Conservation (phyloP, 2,888 invertebrate genomes). For the Yponomeuta cagnagella region DNA sequence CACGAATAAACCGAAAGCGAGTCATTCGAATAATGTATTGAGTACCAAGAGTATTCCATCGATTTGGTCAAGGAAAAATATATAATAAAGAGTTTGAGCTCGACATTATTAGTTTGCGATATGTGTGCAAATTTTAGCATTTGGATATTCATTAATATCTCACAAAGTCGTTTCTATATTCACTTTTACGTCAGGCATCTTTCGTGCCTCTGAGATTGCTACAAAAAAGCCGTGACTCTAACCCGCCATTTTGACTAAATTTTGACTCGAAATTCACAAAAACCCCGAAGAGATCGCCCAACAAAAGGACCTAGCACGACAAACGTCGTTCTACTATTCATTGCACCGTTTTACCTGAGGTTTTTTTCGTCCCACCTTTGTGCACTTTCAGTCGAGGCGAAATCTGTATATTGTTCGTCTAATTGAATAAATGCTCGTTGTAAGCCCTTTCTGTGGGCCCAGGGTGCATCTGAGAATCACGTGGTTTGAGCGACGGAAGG, state of each 20-base stretch:
- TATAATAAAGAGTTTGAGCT: constrained; percentile 37
- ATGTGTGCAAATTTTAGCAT: background rate
- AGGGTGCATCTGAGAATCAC: constrained; percentile 26
- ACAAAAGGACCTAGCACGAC: constrained; percentile 28
- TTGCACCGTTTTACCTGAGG: constrained; percentile 52
- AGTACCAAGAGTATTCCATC: constrained; percentile 33
- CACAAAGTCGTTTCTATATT: background rate
- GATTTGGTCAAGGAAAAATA: constrained; percentile 42
- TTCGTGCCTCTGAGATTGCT: background rate
- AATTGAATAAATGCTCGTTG: constrained; percentile 71
- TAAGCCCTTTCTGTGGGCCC: constrained; percentile 37
- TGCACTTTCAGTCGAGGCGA: constrained; percentile 55
- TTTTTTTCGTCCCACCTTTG: constrained; percentile 43
- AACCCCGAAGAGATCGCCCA: constrained; percentile 12
- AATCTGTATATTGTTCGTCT: constrained; percentile 60
- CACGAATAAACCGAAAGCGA: background rate
- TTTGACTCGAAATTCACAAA: constrained; percentile 48
- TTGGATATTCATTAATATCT: background rate
- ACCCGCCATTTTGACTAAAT: constrained; percentile 37
- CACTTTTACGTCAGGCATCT: background rate
- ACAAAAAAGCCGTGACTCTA: background rate
- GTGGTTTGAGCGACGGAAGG: constrained; percentile 20
- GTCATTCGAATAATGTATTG: constrained; percentile 14
- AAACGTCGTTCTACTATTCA: constrained; percentile 60
- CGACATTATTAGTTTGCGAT: constrained; percentile 19